Conservation (phyloP, 1,140 invertebrate species). For the Sinonovacula constricta region DNA sequence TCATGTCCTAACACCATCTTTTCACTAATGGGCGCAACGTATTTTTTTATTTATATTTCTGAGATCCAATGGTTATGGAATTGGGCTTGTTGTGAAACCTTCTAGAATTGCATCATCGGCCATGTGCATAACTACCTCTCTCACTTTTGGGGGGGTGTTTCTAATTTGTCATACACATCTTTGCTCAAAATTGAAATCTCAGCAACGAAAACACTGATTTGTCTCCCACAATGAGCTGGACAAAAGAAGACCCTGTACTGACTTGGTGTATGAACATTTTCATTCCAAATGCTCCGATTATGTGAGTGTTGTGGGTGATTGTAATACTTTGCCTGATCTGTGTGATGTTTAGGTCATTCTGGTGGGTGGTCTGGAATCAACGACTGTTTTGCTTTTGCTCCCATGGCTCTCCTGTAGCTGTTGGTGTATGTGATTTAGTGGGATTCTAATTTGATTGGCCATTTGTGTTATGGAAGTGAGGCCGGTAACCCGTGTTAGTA, state of each 20-base stretch:
- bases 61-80: background rate
- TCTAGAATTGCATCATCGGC: background rate
- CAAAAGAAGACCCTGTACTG: constrained; percentile 28
- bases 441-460: too few relatives aligned
- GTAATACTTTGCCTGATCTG: too few relatives aligned
- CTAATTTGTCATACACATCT: background rate
- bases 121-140: background rate
- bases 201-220: constrained; percentile 1
- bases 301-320: too few relatives aligned
- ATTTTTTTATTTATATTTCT: background rate
- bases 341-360: too few relatives aligned
- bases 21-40: constrained; percentile 20
- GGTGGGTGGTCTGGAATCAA: too few relatives aligned
- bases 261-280: too few relatives aligned
- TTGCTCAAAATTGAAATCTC: constrained; percentile 28
- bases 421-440: too few relatives aligned
- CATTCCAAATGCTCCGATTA: too few relatives aligned
- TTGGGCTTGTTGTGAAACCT: constrained; percentile 9
- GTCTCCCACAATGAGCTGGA: constrained; percentile 8
- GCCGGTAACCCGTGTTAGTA: too few relatives aligned
- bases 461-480: too few relatives aligned
- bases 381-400: too few relatives aligned
- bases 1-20: constrained; percentile 27
- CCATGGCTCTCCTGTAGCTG: too few relatives aligned
- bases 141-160: background rate